Evolutionary conservation across 2,113 vertebrate genomes (phyloP).

Genomic region (Fregetta grallaria): DNA sequence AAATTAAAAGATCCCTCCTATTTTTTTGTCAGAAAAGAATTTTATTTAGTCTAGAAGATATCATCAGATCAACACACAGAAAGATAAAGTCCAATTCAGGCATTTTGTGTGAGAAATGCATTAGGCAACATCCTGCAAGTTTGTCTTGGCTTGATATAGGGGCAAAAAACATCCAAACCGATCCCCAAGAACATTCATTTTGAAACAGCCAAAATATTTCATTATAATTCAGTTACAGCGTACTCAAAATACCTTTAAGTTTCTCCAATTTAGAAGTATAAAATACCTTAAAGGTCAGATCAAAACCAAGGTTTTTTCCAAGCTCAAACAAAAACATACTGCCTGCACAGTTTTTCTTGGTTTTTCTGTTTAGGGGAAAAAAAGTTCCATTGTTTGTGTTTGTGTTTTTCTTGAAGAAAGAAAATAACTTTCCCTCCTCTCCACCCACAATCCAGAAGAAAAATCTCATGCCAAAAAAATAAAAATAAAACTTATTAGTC

Average conservation of each 20-base stretch:
- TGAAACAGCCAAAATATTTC: background rate
- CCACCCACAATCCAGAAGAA: background rate
- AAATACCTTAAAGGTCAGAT: background rate
- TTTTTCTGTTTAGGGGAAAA: background rate
- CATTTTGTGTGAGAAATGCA: background rate
- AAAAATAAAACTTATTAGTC: background rate
- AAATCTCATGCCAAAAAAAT: background rate
- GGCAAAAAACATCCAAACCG: background rate
- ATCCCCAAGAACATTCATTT: background rate
- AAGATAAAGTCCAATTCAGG: background rate
- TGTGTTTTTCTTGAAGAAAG: background rate
- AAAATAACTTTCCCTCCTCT: background rate
- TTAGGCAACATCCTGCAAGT: background rate
- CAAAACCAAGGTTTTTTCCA: background rate
- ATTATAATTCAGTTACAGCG: background rate
- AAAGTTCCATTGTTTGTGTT: background rate
- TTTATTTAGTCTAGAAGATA: background rate
- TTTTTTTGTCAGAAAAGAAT: background rate
- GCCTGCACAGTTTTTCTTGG: background rate
- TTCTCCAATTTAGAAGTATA: background rate
- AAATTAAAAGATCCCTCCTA: background rate
- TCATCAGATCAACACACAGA: background rate
- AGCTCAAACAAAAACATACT: background rate
- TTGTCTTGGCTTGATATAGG: background rate
- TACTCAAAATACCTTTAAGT: background rate